phyloP scores from a whole-genome alignment of 2,888 invertebrate species.

The Nycteola revayana region DNA sequence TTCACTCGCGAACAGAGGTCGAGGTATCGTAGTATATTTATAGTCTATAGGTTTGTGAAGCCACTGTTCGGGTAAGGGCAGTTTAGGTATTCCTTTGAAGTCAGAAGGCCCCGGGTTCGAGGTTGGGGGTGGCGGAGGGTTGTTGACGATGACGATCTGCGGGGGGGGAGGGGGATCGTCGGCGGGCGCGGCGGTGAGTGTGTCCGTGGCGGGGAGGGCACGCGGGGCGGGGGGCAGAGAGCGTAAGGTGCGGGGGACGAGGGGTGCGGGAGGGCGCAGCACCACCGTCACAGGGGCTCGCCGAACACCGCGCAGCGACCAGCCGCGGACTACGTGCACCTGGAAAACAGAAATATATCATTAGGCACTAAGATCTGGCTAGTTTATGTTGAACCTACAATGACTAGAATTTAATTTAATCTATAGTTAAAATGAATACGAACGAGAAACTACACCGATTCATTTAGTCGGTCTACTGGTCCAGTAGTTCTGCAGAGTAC shows the following conservation, averaged over 20 bases:
- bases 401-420: too few relatives aligned
- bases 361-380: too few relatives aligned
- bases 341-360: too few relatives aligned
- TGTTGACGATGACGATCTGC: constrained; percentile 40
- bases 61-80: constrained; percentile 74
- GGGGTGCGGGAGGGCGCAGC: constrained; percentile 11
- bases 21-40: constrained; percentile 63
- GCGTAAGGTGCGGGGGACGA: constrained; percentile 14
- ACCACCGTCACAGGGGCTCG: constrained; percentile 22
- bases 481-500: too few relatives aligned
- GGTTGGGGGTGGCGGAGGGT: constrained; percentile 30
- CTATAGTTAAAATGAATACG: too few relatives aligned
- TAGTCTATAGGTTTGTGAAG: constrained; percentile 65
- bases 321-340: constrained; percentile 65
- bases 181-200: constrained; percentile 36
- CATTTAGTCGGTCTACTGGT: too few relatives aligned
- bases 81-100: constrained; percentile 53
- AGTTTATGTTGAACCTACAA: too few relatives aligned
- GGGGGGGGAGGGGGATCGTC: constrained; percentile 36
- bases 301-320: constrained; percentile 24
- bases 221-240: constrained; percentile 21
- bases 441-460: too few relatives aligned
- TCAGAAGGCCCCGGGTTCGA: constrained; percentile 36
- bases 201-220: constrained; percentile 25
- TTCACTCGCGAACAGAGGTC: constrained; percentile 59